These are phyloP conservation scores for Siniperca undulata DNA, from an alignment of 2,797 vertebrate species.

Conservation along the genomic window DNA sequence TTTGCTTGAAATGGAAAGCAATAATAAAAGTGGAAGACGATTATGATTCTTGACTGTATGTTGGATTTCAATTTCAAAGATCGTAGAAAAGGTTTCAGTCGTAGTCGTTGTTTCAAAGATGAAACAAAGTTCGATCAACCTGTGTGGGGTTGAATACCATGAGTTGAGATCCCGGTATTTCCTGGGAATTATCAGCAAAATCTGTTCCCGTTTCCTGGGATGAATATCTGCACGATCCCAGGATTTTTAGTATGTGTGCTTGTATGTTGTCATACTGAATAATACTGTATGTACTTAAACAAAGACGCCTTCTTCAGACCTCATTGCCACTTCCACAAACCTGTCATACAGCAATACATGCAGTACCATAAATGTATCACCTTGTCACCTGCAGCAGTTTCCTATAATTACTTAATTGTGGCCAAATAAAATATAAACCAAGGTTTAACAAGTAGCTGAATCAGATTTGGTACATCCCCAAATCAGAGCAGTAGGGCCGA, in stretches of 20 bases:
- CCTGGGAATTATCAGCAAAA: not conserved
- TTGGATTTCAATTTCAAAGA: not conserved
- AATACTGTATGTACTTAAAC: not conserved
- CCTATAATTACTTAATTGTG: not conserved
- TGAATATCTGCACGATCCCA: not conserved
- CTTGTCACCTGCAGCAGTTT: not conserved
- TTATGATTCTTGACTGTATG: not conserved
- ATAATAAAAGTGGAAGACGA: not conserved
- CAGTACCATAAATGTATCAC: not conserved
- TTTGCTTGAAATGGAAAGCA: not conserved
- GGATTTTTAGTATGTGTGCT: not conserved
- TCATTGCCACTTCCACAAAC: not conserved
- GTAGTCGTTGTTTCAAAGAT: too few species aligned
- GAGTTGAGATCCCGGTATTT: not conserved
- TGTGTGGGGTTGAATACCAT: too few species aligned
- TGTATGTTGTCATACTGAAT: not conserved
- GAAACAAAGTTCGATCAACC: not conserved
- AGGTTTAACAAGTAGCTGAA: not conserved
- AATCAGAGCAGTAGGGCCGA: not conserved
- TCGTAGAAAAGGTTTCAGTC: too few species aligned
- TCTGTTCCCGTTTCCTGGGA: not conserved
- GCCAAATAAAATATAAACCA: not conserved
- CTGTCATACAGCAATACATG: not conserved
- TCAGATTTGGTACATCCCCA: not conserved
- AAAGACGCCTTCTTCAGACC: not conserved